Evolutionary conservation across 1,140 invertebrate genomes (phyloP).

Genomic region (Palaemon carinicauda): DNA sequence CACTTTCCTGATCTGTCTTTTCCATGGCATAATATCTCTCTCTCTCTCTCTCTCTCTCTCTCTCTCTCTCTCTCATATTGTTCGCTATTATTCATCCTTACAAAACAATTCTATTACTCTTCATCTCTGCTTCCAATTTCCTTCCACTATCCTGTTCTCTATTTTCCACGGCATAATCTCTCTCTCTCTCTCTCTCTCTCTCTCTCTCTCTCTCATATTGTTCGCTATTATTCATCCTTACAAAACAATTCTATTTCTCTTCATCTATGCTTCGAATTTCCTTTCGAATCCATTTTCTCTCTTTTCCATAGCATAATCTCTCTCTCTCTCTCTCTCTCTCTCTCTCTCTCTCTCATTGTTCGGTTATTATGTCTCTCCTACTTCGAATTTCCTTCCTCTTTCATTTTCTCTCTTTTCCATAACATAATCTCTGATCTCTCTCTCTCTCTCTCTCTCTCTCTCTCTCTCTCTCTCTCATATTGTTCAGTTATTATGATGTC

Average conservation of each 20-base stretch:
- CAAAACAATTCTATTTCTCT: background rate
- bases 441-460: background rate
- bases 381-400: too few relatives aligned
- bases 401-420: background rate
- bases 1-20: too few relatives aligned
- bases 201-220: too few relatives aligned
- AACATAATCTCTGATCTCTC: background rate
- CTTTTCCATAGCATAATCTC: background rate
- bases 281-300: background rate
- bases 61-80: too few relatives aligned
- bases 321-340: background rate
- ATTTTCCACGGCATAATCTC: too few relatives aligned
- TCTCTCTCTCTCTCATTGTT: background rate
- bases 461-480: background rate
- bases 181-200: too few relatives aligned
- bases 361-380: too few relatives aligned
- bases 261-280: background rate
- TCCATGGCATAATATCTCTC: too few relatives aligned
- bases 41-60: too few relatives aligned
- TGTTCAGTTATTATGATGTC: background rate
- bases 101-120: background rate
- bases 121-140: background rate
- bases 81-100: background rate
- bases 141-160: background rate
- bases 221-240: background rate